Evolutionary conservation across 2,888 invertebrate genomes (phyloP).

Genomic region (Eupithecia tripunctaria): DNA sequence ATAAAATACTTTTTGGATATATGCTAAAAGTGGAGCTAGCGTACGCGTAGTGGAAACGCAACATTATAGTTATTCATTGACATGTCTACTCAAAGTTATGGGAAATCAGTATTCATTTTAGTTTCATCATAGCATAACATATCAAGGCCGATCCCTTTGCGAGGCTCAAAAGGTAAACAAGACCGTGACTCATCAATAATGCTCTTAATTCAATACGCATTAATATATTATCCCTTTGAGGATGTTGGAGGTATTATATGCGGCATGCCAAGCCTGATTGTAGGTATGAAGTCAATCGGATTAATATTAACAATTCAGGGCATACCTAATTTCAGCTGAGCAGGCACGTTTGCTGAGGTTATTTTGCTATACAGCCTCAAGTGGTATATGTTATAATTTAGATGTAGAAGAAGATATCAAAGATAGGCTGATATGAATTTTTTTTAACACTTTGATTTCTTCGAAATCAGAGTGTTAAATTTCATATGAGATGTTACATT

Average conservation of each 20-base stretch:
- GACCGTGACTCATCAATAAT: conserved; percentile 5
- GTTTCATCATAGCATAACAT: not conserved
- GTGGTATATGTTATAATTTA: not conserved
- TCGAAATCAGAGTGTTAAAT: too few relatives aligned
- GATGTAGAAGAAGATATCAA: not conserved
- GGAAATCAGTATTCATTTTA: not conserved
- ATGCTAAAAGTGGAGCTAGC: too few relatives aligned
- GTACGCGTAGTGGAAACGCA: too few relatives aligned
- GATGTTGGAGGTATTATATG: not conserved
- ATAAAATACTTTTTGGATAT: not conserved
- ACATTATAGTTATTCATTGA: too few relatives aligned
- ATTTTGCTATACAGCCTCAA: not conserved
- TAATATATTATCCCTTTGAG: conserved; percentile 18
- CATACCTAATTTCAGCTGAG: conserved; percentile 7
- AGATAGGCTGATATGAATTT: not conserved
- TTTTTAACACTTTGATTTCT: not conserved
- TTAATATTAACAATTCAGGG: conserved; percentile 7
- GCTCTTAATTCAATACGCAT: conserved; percentile 11
- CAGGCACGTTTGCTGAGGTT: not conserved
- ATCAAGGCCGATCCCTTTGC: not conserved
- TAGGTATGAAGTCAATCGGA: conserved; percentile 9
- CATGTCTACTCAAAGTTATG: not conserved
- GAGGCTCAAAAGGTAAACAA: not conserved
- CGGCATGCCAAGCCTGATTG: conserved; percentile 1
- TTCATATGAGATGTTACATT: too few relatives aligned